Percentiles rank a stretch among this genome's conserved stretches.
phyloP scores from a whole-genome alignment of 2,797 vertebrate genomes.

The Rhinatrema bivittatum region DNA sequence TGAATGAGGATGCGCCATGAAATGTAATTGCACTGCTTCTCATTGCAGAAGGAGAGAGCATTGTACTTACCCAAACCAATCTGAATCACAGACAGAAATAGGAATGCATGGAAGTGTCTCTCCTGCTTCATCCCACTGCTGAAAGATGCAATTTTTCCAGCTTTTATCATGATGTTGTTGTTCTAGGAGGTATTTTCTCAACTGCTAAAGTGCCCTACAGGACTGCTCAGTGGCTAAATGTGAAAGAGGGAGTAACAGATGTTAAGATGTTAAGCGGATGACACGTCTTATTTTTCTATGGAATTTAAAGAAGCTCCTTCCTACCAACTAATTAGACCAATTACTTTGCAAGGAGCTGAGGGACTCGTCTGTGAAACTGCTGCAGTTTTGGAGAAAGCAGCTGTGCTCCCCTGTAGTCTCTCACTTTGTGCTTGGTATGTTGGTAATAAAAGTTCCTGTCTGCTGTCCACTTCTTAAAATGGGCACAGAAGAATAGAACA shows the following conservation, averaged over 20 bases:
- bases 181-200: slow-evolving; percentile 17
- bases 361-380: slow-evolving; percentile 25
- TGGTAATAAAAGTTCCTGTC: no score
- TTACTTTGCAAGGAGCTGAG: slow-evolving; percentile 38
- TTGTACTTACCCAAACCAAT: slow-evolving; percentile 68
- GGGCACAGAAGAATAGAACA: no score
- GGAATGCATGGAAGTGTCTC: slow-evolving; percentile 41
- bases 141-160: slow-evolving; percentile 13
- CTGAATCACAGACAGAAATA: slow-evolving; percentile 65
- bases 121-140: slow-evolving; percentile 69
- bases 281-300: slow-evolving; percentile 65
- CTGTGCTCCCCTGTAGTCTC: slow-evolving; percentile 2
- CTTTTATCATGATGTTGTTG: neutral
- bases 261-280: slow-evolving; percentile 83
- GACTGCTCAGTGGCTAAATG: slow-evolving; percentile 45
- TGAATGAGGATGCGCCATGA: no score
- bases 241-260: slow-evolving; percentile 50
- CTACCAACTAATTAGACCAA: slow-evolving; percentile 51
- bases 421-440: neutral
- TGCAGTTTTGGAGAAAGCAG: slow-evolving; percentile 12
- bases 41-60: neutral
- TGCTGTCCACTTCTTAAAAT: neutral
- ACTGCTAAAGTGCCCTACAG: slow-evolving; percentile 50
- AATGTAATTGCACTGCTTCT: no score
- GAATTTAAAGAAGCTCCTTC: slow-evolving; percentile 47